Evolutionary conservation across 2,888 invertebrate species (phyloP), one percentile per base, ranked within the genome.

Genomic region (Lithophane socia): DNA sequence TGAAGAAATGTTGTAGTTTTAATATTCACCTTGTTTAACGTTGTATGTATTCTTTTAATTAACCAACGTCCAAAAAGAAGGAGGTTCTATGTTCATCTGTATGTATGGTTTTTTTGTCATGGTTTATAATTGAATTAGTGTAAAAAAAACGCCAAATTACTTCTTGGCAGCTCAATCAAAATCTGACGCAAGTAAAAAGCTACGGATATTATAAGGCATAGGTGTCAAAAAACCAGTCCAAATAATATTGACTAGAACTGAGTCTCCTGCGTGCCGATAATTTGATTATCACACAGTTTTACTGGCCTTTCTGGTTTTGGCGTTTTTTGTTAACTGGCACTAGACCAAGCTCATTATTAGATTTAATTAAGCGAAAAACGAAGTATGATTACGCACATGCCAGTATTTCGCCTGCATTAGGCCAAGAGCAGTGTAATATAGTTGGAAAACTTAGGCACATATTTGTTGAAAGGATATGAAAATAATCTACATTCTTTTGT

Each of bases 271-370:
- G n/a, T 58, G 58, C 54, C 3, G 49, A 29, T 65, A 65, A 76
- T 82, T 58, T 44, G 37, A 29, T 60, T 64, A 83, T 58, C 18
- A 76, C 7, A 58, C 44, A 1, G 68, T 82, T 67, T n/a, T 29
- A 82, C 83, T 54, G 10, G 79, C 3, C 12, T 69, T 1, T 21
- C n/a, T 24, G 29, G 29, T 56, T 47, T 52, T 47, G 9, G 13
- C 9, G 52, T 47, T 77, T 61, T 66, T 67, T 52, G 21, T 49
- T 49, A 9, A 2, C 16, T 79, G 16, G 77, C 12, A 56, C 7
- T 64, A 37, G 44, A 37, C 24, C 47, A 47, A 54, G 21, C 61
- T 68, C 13, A 56, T 77, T 79, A 77, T 37, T 47, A 37, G 37
- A 29, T 44, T 18, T 64, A 79, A 82, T 68, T 76, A 65, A 68